Conservation (phyloP, 2,113 vertebrate species). For the Verasper variegatus region DNA sequence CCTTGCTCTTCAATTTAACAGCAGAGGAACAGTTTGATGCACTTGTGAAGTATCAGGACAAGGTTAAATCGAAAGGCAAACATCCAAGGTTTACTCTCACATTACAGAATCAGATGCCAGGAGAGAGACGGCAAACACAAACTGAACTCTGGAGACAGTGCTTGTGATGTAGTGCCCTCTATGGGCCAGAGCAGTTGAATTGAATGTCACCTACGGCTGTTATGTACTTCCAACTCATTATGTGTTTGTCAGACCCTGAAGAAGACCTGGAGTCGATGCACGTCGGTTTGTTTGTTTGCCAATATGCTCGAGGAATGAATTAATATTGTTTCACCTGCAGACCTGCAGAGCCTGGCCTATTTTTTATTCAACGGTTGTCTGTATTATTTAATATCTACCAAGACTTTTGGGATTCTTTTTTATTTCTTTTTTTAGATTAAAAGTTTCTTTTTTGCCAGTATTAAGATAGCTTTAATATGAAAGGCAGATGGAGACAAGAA, state of each 20-base stretch:
- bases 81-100: conserved; percentile 19
- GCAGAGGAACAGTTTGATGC: neutral
- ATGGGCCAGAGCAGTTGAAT: neutral
- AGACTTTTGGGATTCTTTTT: neutral
- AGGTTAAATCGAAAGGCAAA: conserved; percentile 17
- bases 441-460: conserved; percentile 24
- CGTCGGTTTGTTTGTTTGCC: neutral
- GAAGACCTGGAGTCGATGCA: neutral
- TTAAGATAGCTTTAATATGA: conserved; percentile 44
- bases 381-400: neutral
- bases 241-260: neutral
- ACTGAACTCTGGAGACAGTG: conserved; percentile 5
- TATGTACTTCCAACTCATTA: neutral
- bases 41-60: neutral
- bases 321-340: neutral
- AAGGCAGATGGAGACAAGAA: conserved; percentile 38
- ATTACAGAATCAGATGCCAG: conserved; percentile 40
- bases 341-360: neutral
- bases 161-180: neutral
- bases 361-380: neutral
- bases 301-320: neutral
- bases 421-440: conserved; percentile 39
- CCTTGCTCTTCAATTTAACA: conserved; percentile 3
- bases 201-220: too few species aligned
- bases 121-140: conserved; percentile 33